Evolutionary conservation across 2,888 invertebrate genomes (phyloP), one percentile per base, ranked within the genome.

Genomic region (Bruchidius siliquastri): DNA sequence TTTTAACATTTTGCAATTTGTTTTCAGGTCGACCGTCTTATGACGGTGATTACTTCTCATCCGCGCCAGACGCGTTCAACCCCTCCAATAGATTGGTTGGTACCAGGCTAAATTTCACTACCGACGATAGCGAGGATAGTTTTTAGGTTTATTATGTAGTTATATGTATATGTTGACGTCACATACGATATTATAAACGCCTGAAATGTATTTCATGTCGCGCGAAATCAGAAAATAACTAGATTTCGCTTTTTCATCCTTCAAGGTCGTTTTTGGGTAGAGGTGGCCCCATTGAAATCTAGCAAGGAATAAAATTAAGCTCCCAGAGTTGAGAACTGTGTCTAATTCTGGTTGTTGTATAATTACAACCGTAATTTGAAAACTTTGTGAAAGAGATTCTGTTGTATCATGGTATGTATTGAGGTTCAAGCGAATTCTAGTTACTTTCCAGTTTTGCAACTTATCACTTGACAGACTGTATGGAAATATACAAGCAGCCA

Each of bases 71-170:
- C 49, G 18, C 49, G 6, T 49, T 3, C 18, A 13, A 4, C 13
- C 13, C 49, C 1, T 13, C 49, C 13, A 13, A 49, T 13, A 49
- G 49, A 49, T 49, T 49, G 49, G 49, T 49, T 49, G 49, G 49
- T 49, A 49, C 49, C 13, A 49, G 49, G 18, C 49, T 49, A 18
- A 49, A 49, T 49, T 49, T 49, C 49, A 13, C 6, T 13, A 49
- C 83, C 68, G 84, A 85, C 72, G 86, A 86, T 77, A 86, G 86
- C 79, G 85, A 86, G 75, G 85, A 85, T 81, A 85, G 85, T 80
- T 82, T 85, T 80, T 86, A 82, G 83, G 72, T 32, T 22, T 71
- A 71, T 72, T 74, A 26, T 67, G 68, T 72, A 70, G 74, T 3
- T 8, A 49, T 49, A 3, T 49, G 13, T 49, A 3, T 49, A 49